Percentiles rank a stretch among this genome's conserved stretches.
These are phyloP conservation scores for Amyelois transitella DNA, from an alignment of 1,140 invertebrate species.

Conservation along the genomic window DNA sequence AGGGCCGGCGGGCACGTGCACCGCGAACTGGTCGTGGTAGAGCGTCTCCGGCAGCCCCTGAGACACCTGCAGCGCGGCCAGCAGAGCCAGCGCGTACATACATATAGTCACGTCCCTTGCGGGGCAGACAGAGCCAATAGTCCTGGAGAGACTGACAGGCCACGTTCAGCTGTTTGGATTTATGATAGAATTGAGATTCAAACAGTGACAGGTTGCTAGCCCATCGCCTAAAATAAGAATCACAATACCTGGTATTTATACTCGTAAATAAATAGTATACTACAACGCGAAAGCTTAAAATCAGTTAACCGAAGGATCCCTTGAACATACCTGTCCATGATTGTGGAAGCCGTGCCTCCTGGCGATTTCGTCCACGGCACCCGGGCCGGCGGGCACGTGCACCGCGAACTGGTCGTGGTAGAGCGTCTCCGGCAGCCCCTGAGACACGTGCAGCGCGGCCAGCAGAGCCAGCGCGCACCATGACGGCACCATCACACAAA, in stretches of 20 bases:
- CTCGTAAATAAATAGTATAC: too few species aligned
- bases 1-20: slow-evolving; percentile 80
- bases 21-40: slow-evolving; percentile 87
- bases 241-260: too few species aligned
- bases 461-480: slow-evolving; percentile 59
- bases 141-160: too few species aligned
- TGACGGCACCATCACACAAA: slow-evolving; percentile 47
- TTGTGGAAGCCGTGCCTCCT: slow-evolving; percentile 82
- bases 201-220: too few species aligned
- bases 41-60: slow-evolving; percentile 50
- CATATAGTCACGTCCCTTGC: too few species aligned
- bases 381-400: slow-evolving; percentile 78
- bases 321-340: slow-evolving; percentile 80
- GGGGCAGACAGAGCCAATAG: too few species aligned
- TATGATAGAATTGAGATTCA: too few species aligned
- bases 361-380: slow-evolving; percentile 78
- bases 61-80: slow-evolving; percentile 34
- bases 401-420: slow-evolving; percentile 88
- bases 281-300: too few species aligned
- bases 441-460: slow-evolving; percentile 32
- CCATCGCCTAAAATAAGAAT: too few species aligned
- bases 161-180: too few species aligned
- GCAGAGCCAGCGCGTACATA: slow-evolving; percentile 53
- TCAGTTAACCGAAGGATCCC: too few species aligned
- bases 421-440: slow-evolving; percentile 50